Evolutionary conservation across 2,113 vertebrate genomes (phyloP).

Genomic region (Chamaea fasciata): DNA sequence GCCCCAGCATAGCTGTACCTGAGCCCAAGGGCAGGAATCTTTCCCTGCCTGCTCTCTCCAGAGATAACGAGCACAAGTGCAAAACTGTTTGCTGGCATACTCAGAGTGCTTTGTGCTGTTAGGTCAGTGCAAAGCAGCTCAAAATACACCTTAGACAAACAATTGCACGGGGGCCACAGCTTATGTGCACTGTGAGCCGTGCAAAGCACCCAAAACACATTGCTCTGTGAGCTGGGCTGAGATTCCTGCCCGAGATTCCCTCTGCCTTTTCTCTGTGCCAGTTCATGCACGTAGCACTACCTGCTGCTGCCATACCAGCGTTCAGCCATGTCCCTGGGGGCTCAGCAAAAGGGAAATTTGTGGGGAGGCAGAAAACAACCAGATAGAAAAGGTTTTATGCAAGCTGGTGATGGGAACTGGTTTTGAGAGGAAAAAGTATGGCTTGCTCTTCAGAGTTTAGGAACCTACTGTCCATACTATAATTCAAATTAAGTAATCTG

Average conservation of each 20-base stretch:
- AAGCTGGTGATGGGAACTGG: not conserved
- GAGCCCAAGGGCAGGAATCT: not conserved
- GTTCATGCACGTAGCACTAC: not conserved
- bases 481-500: conserved; percentile 37
- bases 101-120: not conserved
- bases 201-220: not conserved
- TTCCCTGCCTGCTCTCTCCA: not conserved
- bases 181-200: fast-evolving
- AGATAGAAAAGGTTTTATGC: not conserved
- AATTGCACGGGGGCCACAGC: fast-evolving
- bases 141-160: not conserved
- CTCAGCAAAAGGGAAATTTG: not conserved
- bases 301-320: not conserved
- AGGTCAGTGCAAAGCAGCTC: not conserved
- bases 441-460: not conserved
- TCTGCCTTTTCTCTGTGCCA: not conserved
- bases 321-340: not conserved
- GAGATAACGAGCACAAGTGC: fast-evolving
- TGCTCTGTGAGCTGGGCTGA: not conserved
- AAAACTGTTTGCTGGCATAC: not conserved
- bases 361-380: not conserved
- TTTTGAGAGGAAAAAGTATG: not conserved
- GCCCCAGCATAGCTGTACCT: too few relatives aligned
- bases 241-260: not conserved
- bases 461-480: not conserved